phyloP scores from a whole-genome alignment of 2,888 invertebrate species.

The Caenorhabditis virilis region DNA sequence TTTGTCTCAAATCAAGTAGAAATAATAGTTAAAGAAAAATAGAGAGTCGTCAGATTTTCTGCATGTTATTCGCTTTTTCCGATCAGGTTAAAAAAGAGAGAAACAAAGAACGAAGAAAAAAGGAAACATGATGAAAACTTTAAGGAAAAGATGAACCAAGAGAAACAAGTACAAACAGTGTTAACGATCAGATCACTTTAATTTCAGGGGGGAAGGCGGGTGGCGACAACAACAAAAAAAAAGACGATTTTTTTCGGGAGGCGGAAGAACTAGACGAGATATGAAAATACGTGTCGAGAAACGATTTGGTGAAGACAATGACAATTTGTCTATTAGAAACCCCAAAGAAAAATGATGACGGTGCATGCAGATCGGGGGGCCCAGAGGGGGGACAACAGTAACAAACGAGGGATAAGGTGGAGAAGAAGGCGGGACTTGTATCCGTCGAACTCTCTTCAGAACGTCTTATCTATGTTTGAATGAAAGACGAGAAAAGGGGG shows the following conservation, averaged over 20 bases:
- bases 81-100: not conserved
- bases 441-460: not conserved
- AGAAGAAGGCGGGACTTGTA: constrained; percentile 2
- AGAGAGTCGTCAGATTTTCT: too few species aligned
- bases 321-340: not conserved
- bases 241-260: not conserved
- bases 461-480: constrained; percentile 1
- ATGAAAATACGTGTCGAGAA: not conserved
- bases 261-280: not conserved
- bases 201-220: not conserved
- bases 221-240: not conserved
- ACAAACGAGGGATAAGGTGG: constrained; percentile 5
- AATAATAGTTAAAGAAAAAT: too few species aligned
- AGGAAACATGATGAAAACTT: not conserved
- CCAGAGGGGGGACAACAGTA: not conserved
- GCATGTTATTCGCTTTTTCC: not conserved
- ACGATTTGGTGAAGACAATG: not conserved
- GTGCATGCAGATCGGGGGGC: not conserved
- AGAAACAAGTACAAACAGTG: constrained; percentile 1
- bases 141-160: not conserved
- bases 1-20: too few species aligned
- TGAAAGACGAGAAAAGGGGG: too few species aligned
- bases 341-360: not conserved
- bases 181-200: too few species aligned
- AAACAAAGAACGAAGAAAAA: not conserved